These are phyloP conservation scores for Laodelphax striatellus DNA, from an alignment of 1,140 invertebrate species.

Conservation along the genomic window DNA sequence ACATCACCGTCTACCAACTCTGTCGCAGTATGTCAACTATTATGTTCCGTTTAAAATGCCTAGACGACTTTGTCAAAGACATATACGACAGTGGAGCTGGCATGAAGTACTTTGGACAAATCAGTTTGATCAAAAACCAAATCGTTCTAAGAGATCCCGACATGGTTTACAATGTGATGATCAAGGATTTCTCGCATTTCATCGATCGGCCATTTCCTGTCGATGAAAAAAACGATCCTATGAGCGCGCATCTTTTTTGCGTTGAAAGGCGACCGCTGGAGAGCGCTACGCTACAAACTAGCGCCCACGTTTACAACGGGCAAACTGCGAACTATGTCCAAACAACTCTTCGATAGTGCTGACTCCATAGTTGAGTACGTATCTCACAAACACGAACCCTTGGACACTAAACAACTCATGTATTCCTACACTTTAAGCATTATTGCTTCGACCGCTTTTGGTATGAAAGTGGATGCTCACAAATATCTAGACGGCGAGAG, in stretches of 20 bases:
- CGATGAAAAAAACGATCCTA: not conserved
- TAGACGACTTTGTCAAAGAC: too few relatives aligned
- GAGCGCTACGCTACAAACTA: constrained; percentile 28
- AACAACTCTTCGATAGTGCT: constrained; percentile 26
- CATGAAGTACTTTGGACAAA: too few relatives aligned
- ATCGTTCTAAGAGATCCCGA: not conserved
- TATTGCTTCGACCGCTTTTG: constrained; percentile 24
- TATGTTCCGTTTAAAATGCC: too few relatives aligned
- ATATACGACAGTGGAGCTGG: too few relatives aligned
- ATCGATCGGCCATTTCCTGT: not conserved
- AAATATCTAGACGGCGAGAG: not conserved
- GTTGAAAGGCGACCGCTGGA: constrained; percentile 4
- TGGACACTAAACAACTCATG: constrained; percentile 16
- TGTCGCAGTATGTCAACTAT: too few relatives aligned
- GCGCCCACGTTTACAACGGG: constrained; percentile 37
- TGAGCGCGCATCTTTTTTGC: constrained; percentile 1
- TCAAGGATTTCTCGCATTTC: not conserved
- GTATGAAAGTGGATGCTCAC: constrained; percentile 20
- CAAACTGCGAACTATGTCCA: constrained; percentile 39
- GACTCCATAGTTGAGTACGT: constrained; percentile 22
- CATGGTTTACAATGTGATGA: not conserved
- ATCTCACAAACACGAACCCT: constrained; percentile 9
- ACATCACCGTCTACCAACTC: too few relatives aligned
- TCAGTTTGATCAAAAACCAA: too few relatives aligned
- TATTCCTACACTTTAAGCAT: constrained; percentile 20